Conservation (phyloP, 1,140 invertebrate genomes). For the Temnothorax longispinosus region DNA sequence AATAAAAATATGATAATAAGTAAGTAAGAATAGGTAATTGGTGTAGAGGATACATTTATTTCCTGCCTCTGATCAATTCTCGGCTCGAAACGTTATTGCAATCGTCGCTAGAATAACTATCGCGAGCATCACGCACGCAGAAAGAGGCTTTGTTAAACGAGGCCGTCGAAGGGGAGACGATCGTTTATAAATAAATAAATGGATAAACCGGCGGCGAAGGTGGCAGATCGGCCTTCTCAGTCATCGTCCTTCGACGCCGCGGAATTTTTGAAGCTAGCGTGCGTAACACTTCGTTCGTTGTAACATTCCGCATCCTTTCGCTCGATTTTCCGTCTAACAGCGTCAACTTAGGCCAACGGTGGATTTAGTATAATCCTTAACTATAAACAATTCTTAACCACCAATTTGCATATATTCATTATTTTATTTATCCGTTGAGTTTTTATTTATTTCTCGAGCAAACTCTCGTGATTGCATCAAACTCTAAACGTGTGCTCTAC, state of each 20-base stretch:
- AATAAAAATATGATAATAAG: background rate
- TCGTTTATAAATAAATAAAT: slow-evolving; percentile 41
- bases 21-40: background rate
- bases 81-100: background rate
- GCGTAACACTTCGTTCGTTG: background rate
- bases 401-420: background rate
- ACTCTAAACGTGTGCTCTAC: background rate
- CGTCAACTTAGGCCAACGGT: background rate
- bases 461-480: background rate
- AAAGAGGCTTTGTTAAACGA: slow-evolving; percentile 9
- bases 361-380: background rate
- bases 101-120: background rate
- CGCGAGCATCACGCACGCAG: background rate
- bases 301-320: slow-evolving; percentile 3
- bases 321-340: background rate
- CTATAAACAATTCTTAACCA: background rate
- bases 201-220: background rate
- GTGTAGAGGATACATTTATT: background rate
- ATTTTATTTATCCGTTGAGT: background rate
- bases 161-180: slow-evolving; percentile 36
- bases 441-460: background rate
- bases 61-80: background rate
- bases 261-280: slow-evolving; percentile 14
- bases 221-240: slow-evolving; percentile 6
- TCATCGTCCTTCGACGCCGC: slow-evolving; percentile 37